Evolutionary conservation across 2,797 vertebrate genomes (phyloP), one percentile per base, ranked within the genome.

Genomic region (Picus viridis): DNA sequence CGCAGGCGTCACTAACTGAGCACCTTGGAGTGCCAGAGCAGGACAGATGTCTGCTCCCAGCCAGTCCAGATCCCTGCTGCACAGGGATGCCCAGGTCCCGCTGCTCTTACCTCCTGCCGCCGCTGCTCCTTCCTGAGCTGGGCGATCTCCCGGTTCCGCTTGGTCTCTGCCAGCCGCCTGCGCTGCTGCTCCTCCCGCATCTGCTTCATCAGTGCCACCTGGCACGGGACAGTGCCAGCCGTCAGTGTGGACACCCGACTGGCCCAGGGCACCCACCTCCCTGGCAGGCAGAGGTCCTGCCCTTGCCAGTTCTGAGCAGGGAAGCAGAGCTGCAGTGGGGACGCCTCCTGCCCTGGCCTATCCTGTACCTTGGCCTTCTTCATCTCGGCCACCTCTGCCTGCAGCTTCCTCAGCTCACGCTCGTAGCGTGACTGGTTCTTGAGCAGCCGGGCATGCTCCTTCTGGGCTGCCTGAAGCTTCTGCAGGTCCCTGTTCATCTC

Each of bases 161-260:
- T 99, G 1, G 98, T 98, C 90, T 99, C 99, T 12, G 97, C 98
- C 98, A 99, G 97, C 69, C 99, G 98, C 84, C 99, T 97, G 90
- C 98, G 98, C 97, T 99, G 99, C 97, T 99, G 99, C 89, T 99
- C 99, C 95, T 99, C 99, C 57, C 99, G 98, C 99, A 99, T 99
- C 97, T 99, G 99, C 96, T 99, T 99, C 99, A 99, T 99, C 94
- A 99, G 97, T 0, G 97, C 96, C 47, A 99, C 99, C 99, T 99
- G 45, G 23, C 34, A 14, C 0, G 0, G 57, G 36, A 43, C 36
- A 34, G 49, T 9, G 12, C 47, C 1, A 0, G 3, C 0, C 3
- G 12, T 51, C 2, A 3, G n/a, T 10, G 10, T 5, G 1, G 30
- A 64, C 23, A 69, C 16, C 32, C 1, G 0, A 2, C 20, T 2